A percentile compares a stretch with the other conserved stretches of the same genome.
phyloP scores from a whole-genome alignment of 92 coral and sea anemone species.

The Heliopora coerulea region DNA sequence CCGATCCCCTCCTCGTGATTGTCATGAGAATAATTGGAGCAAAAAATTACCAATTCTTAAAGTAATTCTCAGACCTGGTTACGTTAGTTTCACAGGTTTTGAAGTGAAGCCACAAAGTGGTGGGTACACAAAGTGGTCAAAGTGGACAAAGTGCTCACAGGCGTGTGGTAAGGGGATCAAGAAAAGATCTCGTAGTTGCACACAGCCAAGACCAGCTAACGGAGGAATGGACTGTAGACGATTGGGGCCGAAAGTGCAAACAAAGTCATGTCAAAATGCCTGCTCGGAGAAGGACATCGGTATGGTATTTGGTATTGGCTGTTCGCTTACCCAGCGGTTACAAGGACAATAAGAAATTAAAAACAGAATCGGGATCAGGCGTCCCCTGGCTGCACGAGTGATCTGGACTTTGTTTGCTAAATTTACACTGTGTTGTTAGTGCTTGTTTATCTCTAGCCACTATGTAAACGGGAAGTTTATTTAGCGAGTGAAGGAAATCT shows the following conservation, averaged over 20 bases:
- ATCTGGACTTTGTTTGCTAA: too few species aligned
- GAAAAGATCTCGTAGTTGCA: conserved; percentile 83
- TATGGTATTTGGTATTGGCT: conserved; percentile 29
- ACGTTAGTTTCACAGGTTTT: conserved; percentile 45
- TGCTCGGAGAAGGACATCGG: conserved; percentile 52
- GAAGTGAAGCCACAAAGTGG: conserved; percentile 51
- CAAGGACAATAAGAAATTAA: too few species aligned
- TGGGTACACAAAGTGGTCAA: conserved; percentile 75
- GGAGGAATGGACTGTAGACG: conserved; percentile 74
- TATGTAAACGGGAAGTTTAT: too few species aligned
- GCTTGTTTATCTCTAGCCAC: too few species aligned
- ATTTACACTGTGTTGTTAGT: too few species aligned
- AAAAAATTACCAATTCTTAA: too few species aligned
- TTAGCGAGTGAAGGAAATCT: too few species aligned
- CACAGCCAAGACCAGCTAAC: conserved; percentile 74
- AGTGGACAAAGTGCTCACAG: conserved; percentile 81
- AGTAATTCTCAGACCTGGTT: not conserved
- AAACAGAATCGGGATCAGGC: too few species aligned
- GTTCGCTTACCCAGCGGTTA: too few species aligned
- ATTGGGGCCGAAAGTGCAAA: conserved; percentile 76
- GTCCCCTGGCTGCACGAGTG: too few species aligned
- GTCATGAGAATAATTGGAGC: too few species aligned
- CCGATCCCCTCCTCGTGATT: too few species aligned
- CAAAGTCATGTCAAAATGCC: conserved; percentile 63
- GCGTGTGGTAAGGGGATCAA: conserved; percentile 77